Conservation (phyloP, 23 tunicate species). For the Trididemnum miniatum region DNA sequence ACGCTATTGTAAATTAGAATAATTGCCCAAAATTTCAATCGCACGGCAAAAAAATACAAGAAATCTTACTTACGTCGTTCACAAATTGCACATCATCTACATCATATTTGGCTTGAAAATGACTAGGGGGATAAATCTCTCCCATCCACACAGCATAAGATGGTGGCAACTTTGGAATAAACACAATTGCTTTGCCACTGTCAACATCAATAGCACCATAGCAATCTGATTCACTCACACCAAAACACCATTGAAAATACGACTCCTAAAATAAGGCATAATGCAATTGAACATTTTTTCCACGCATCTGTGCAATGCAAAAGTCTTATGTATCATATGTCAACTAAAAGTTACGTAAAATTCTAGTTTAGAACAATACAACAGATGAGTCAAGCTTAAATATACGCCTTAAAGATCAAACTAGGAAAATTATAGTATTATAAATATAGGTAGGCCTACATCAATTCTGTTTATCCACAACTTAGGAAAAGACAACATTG, state of each 20-base stretch:
- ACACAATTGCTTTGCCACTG: conserved; percentile 70
- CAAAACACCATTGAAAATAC: conserved; percentile 97
- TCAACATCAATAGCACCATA: conserved; percentile 71
- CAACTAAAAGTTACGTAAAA: no score
- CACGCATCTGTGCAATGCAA: no score
- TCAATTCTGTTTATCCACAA: no score
- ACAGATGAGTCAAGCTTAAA: no score
- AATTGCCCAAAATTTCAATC: not conserved
- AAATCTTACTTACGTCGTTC: conserved; percentile 54
- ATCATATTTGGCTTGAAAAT: conserved; percentile 80
- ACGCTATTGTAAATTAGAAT: no score
- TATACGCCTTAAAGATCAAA: no score
- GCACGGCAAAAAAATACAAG: not conserved
- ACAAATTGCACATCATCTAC: conserved; percentile 80
- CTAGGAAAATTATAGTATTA: no score
- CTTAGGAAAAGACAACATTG: no score
- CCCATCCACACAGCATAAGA: conserved; percentile 89
- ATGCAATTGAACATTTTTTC: no score
- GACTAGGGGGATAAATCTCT: conserved; percentile 73
- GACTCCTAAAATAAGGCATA: conserved; percentile 59
- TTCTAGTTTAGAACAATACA: no score
- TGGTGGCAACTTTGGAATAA: conserved; percentile 76
- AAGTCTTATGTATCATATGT: no score
- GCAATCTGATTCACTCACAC: conserved; percentile 86
- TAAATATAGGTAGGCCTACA: no score